Evolutionary conservation across 2,797 vertebrate species (phyloP), one percentile per base, ranked within the genome.

Genomic region (Margarornis squamiger): DNA sequence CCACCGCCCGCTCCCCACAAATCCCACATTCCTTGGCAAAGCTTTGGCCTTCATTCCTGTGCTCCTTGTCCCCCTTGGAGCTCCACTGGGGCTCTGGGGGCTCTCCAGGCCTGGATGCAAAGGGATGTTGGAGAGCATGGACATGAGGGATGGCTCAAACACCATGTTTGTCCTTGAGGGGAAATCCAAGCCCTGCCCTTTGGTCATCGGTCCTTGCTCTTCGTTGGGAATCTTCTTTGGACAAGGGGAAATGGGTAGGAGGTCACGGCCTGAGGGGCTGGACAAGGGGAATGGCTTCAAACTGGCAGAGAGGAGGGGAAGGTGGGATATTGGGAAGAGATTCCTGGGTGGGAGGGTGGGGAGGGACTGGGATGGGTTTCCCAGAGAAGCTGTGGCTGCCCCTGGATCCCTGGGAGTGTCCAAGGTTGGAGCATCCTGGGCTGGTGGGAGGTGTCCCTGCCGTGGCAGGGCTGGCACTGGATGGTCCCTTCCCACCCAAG

Each of bases 141-240:
- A n/a, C 16, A 16, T 21, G 22, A 15, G 24, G 39, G 63, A 63
- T 1, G 8, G 34, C 67, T 67, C 20, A 2, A 30, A 38, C 11
- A 29, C 52, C 54, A 7, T 1, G 18, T 48, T 29, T 6, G 4
- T 32, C 46, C 62, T 38, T 0, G 26, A 24, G 5, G 45, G 36
- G 36, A 36, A 82, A 52, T 29, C 13, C 0, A 0, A 5, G 18
- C 20, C 39, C 45, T 15, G 61, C 54, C 16, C 30, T n/a, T 24
- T 1, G 26, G 59, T 32, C n/a, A 9, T 29, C 3, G 34, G 32
- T 14, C 61, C 41, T 30, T 30, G 45, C 13, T 48, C 61, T 73
- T 61, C 4, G 0, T 19, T 24, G 38, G 36, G 10, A 41, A 34
- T 51, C 41, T 45, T 34, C 54, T 16, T 11, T 7, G 61, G 38